Percentiles rank a stretch among this genome's conserved stretches.
These are phyloP conservation scores for Drosophila percnosoma DNA, from an alignment of 2,888 invertebrate species.

Conservation along the genomic window DNA sequence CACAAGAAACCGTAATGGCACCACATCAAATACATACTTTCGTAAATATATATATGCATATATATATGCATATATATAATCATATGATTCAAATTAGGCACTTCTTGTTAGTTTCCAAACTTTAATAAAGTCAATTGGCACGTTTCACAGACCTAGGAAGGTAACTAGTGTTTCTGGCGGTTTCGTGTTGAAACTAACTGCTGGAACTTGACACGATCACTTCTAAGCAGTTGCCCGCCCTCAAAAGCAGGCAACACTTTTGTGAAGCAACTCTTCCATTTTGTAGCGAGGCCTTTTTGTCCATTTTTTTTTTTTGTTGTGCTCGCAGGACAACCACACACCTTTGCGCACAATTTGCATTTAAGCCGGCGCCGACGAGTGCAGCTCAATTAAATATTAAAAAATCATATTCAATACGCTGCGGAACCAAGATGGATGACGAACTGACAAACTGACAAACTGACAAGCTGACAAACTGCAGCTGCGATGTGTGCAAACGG, in stretches of 20 bases:
- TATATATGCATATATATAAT: not conserved
- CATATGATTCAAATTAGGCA: not conserved
- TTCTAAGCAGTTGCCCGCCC: slow-evolving; percentile 28
- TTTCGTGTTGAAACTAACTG: not conserved
- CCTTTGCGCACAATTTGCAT: slow-evolving; percentile 79
- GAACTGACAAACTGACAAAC: slow-evolving; percentile 4
- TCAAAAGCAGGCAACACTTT: slow-evolving; percentile 39
- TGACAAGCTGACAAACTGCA: slow-evolving; percentile 15
- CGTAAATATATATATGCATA: not conserved
- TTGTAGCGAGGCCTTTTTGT: not conserved
- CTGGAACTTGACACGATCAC: not conserved
- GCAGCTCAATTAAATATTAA: slow-evolving; percentile 79
- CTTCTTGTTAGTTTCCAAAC: not conserved
- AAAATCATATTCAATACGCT: slow-evolving; percentile 65
- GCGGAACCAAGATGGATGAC: slow-evolving; percentile 47
- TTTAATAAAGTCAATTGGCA: not conserved
- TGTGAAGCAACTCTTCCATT: not conserved
- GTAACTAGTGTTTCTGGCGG: not conserved
- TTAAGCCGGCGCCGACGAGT: slow-evolving; percentile 68
- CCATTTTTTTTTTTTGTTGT: not conserved
- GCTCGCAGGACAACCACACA: slow-evolving; percentile 68
- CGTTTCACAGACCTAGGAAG: not conserved
- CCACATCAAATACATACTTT: not conserved
- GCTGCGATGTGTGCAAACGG: slow-evolving; percentile 27
- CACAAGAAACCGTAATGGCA: too few relatives aligned